Base-by-base conservation (phyloP, 2,888 invertebrate genomes). In the Ormyrus labotus region DNA sequence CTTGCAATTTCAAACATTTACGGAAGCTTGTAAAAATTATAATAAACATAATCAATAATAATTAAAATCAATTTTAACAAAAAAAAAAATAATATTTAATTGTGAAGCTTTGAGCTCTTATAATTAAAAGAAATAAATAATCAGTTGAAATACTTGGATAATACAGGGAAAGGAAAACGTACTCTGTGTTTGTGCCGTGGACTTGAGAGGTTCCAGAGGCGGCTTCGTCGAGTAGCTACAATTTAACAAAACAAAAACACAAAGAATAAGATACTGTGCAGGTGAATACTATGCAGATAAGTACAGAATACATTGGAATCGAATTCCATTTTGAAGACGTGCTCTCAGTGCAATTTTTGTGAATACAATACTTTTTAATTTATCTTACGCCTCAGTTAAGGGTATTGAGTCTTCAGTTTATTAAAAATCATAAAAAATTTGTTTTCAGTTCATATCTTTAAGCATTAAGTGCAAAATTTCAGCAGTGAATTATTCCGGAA, bases 181-280 rank as follows among this genome's bases (percentile, higher is more conserved):
- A 90, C 90, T 90, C 87, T 86, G 83, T 85, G 73, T 85, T 83
- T 81, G 87, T 83, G 85, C 86, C 86, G 85, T 87, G 86, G 84
- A 84, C 84, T 91, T 92, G 92, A 90, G 92, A 91, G 91, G 92
- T 91, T 90, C 92, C 92, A 87, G 92, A 89, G 88, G 91, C 91
- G 86, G 92, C 92, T 90, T 92, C 93, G 92, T 94, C 94, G 94
- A 94, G 93, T 93, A 94, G 94, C 95, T 95, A 90, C 86, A 90
- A 88, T 89, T 88, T 92, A 92, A 92, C 91, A 92, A 92, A 92
- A 90, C 90, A 92, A 92, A 93, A 92, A 92, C 91, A 91, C 92
- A 92, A 92, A 91, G 91, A 89, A 91, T 90, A 91, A 89, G 88
- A 90, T 91, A 91, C 88, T 88, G 88, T 90, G 90, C 91, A 88